Percentiles rank a stretch among this genome's conserved stretches.
Conservation (phyloP, 1,140 invertebrate genomes). For the Lerema accius region DNA sequence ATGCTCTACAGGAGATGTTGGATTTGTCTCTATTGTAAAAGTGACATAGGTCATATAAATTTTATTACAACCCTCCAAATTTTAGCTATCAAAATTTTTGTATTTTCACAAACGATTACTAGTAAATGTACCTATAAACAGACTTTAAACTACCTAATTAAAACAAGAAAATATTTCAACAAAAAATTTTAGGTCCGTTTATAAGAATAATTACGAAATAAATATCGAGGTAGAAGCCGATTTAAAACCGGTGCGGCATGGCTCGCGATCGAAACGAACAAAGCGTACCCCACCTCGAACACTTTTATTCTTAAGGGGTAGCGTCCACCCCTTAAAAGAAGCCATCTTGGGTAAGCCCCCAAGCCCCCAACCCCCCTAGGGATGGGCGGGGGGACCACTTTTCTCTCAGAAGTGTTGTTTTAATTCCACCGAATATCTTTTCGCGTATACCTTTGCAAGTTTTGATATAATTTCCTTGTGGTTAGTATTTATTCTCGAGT, state of each 20-base stretch:
- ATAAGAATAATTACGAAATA: too few species aligned
- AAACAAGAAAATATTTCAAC: too few species aligned
- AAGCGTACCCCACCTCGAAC: slow-evolving; percentile 59
- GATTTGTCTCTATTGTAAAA: too few species aligned
- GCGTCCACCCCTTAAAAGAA: slow-evolving; percentile 80
- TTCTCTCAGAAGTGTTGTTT: slow-evolving; percentile 80
- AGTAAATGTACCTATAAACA: too few species aligned
- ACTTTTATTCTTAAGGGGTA: slow-evolving; percentile 78
- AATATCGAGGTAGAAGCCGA: not conserved
- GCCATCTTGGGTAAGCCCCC: slow-evolving; percentile 71
- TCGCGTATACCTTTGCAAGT: slow-evolving; percentile 79
- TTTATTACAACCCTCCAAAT: too few species aligned
- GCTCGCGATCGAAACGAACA: slow-evolving; percentile 52
- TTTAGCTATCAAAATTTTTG: too few species aligned
- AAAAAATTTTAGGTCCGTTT: too few species aligned
- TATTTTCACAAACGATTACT: too few species aligned
- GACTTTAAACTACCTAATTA: too few species aligned
- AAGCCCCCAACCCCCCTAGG: slow-evolving; percentile 39
- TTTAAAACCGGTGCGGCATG: slow-evolving; percentile 36
- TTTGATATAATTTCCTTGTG: slow-evolving; percentile 76
- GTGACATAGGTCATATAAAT: too few species aligned
- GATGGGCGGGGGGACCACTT: slow-evolving; percentile 64
- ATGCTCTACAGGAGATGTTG: too few species aligned
- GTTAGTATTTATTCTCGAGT: slow-evolving; percentile 69
- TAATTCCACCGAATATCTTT: slow-evolving; percentile 82